A percentile compares a stretch with the other conserved stretches of the same genome.
Conservation (phyloP, 2,113 vertebrate species). For the Gymnorhina tibicen region DNA sequence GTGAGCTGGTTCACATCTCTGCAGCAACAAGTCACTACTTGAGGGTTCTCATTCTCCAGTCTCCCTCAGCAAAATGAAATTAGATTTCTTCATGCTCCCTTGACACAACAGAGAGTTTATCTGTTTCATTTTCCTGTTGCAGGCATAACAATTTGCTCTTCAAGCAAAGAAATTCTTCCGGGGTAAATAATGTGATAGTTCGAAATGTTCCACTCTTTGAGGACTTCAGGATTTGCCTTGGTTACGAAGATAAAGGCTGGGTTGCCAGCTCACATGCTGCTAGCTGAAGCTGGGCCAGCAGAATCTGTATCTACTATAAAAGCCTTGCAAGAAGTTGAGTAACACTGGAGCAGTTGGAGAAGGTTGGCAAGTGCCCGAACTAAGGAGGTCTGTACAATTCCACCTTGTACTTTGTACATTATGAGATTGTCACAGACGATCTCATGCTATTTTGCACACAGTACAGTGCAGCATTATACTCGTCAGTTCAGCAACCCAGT, state of each 20-base stretch:
- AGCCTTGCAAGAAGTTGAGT: background rate
- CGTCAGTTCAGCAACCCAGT: background rate
- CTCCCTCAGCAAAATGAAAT: background rate
- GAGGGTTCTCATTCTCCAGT: background rate
- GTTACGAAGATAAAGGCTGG: background rate
- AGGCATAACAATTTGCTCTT: background rate
- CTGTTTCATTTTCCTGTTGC: background rate
- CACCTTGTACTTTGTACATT: background rate
- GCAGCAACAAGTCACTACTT: background rate
- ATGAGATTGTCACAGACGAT: background rate
- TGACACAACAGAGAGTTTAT: background rate
- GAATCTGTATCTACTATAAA: background rate
- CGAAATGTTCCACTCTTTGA: background rate
- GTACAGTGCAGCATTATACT: background rate
- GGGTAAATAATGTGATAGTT: background rate
- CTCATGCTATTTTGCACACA: background rate
- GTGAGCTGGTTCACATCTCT: background rate
- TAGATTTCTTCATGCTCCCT: background rate
- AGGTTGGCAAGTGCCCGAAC: background rate
- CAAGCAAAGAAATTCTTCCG: background rate
- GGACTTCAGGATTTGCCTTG: background rate
- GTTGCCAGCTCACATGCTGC: background rate
- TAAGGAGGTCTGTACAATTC: background rate
- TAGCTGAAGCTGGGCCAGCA: background rate
- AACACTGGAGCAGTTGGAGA: background rate